Percentiles rank a stretch among this genome's conserved stretches.
Conservation (phyloP, 2,888 invertebrate genomes). For the Chalcosyrphus nemorum region DNA sequence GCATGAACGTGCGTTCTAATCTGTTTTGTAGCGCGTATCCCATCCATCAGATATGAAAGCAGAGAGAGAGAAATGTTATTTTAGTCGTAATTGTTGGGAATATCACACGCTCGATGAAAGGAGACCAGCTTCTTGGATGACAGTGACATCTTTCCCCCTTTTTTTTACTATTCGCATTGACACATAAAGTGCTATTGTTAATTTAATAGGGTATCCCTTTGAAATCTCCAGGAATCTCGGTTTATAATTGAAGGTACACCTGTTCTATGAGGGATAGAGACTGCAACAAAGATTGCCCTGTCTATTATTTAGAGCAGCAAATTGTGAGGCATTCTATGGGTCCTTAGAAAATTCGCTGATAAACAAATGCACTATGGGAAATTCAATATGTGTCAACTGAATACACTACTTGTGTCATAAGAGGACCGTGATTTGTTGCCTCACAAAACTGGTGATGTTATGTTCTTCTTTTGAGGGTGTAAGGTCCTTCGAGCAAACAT, state of each 20-base stretch:
- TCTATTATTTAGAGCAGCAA: background rate
- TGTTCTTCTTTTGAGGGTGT: too few relatives aligned
- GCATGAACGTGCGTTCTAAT: constrained; percentile 70
- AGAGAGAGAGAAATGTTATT: constrained; percentile 55
- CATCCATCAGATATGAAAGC: constrained; percentile 42
- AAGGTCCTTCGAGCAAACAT: too few relatives aligned
- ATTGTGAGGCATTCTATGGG: background rate
- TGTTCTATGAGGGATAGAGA: constrained; percentile 3
- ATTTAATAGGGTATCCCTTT: constrained; percentile 36
- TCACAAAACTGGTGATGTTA: too few relatives aligned
- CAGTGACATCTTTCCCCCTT: constrained; percentile 64
- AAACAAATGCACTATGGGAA: background rate
- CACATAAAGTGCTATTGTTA: constrained; percentile 65
- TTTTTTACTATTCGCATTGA: constrained; percentile 50
- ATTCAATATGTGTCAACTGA: background rate
- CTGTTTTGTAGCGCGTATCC: constrained; percentile 33
- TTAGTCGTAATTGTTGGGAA: constrained; percentile 57
- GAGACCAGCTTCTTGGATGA: constrained; percentile 54
- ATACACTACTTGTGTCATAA: too few relatives aligned
- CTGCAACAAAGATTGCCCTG: background rate
- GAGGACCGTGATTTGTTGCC: too few relatives aligned
- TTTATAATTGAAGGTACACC: constrained; percentile 26
- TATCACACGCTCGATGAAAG: constrained; percentile 69
- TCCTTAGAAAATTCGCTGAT: background rate
- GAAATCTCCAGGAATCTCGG: constrained; percentile 13